Conservation (phyloP, 2,113 vertebrate genomes). For the Pyrgilauda ruficollis region DNA sequence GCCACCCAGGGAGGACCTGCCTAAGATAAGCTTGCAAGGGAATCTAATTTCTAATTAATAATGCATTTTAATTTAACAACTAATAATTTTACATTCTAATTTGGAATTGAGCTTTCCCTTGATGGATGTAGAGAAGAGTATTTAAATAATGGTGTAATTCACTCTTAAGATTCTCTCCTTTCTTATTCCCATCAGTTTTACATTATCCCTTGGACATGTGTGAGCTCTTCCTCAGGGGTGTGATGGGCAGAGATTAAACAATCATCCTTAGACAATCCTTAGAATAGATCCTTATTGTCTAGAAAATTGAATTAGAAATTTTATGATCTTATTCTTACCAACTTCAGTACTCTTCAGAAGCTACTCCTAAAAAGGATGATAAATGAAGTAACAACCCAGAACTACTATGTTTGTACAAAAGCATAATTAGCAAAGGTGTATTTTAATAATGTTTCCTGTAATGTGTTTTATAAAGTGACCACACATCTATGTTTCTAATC, state of each 20-base stretch:
- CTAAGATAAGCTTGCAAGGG: background rate
- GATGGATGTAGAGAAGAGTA: background rate
- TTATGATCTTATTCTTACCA: background rate
- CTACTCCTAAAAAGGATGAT: background rate
- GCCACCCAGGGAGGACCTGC: background rate
- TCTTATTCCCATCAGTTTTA: background rate
- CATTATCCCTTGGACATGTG: background rate
- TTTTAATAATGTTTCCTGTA: background rate
- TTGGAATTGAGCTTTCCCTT: conserved; percentile 45
- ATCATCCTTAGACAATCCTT: background rate
- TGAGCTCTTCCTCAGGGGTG: background rate
- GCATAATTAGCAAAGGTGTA: background rate
- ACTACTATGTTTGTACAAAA: background rate
- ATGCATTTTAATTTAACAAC: conserved; percentile 39
- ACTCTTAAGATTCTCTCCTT: background rate
- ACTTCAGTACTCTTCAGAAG: background rate
- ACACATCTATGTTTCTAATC: background rate
- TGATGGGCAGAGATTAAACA: background rate
- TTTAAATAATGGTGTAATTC: conserved; percentile 37
- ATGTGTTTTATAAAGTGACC: background rate
- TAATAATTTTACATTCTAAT: conserved; percentile 32
- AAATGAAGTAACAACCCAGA: background rate
- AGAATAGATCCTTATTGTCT: background rate
- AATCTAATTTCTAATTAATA: conserved; percentile 55
- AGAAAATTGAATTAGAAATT: background rate